phyloP scores from a whole-genome alignment of 2,113 vertebrate genomes.

The Bolborhynchus lineola region DNA sequence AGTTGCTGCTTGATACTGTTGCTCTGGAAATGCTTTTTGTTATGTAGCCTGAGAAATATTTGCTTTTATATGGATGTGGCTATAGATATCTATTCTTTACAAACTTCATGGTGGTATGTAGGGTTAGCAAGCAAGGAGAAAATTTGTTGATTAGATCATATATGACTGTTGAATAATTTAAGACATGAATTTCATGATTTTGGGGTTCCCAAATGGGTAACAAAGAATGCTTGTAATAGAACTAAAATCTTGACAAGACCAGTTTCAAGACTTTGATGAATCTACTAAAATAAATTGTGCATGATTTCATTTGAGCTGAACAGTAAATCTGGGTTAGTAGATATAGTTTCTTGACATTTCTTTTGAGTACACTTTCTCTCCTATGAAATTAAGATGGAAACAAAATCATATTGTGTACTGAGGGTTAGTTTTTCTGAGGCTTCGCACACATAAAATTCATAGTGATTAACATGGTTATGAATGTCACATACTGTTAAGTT shows the following conservation, averaged over 20 bases:
- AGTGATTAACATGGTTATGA: background rate
- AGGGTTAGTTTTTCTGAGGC: background rate
- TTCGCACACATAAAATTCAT: background rate
- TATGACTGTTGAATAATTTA: background rate
- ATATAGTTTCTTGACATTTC: background rate
- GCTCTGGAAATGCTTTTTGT: background rate
- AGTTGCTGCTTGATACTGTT: background rate
- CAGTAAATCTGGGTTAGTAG: background rate
- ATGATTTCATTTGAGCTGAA: background rate
- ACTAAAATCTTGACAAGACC: background rate
- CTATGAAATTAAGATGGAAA: background rate
- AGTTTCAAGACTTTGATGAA: background rate
- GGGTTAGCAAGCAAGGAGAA: background rate
- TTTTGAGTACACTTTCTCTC: background rate
- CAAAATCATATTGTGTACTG: background rate
- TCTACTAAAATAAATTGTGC: accelerated
- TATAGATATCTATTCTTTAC: background rate
- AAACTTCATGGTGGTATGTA: background rate
- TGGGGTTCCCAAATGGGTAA: background rate
- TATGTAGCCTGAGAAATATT: background rate
- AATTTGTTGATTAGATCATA: background rate
- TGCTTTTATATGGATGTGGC: background rate
- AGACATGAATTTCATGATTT: background rate
- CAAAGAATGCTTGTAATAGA: background rate
- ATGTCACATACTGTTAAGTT: accelerated